Percentiles rank a stretch among this genome's conserved stretches.
These are phyloP conservation scores for Orestias chungarensis DNA, from an alignment of 2,797 vertebrate genomes.

Conservation along the genomic window DNA sequence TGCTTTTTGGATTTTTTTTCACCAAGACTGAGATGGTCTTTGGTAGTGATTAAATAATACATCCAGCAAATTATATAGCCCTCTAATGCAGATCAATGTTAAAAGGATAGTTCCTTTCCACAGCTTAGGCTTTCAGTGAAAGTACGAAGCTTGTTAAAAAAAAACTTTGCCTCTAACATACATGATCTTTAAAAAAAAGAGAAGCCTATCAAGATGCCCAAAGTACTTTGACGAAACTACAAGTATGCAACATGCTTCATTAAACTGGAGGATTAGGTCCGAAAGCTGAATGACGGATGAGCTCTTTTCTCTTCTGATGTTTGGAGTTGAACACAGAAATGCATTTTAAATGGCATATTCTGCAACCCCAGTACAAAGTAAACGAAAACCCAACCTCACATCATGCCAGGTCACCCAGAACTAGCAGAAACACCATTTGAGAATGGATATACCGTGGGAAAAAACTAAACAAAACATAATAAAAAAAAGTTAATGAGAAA, in stretches of 20 bases:
- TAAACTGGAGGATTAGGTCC: slow-evolving; percentile 5
- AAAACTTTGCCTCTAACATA: slow-evolving; percentile 26
- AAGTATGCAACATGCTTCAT: neutral
- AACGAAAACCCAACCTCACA: neutral
- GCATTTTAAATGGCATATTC: neutral
- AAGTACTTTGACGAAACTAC: neutral
- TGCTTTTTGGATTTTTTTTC: slow-evolving; percentile 7
- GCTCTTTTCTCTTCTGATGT: slow-evolving; percentile 11
- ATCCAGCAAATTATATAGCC: slow-evolving; percentile 13
- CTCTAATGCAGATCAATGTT: slow-evolving; percentile 5
- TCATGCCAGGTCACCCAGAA: slow-evolving; percentile 1
- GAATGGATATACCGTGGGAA: neutral
- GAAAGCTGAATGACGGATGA: slow-evolving; percentile 3
- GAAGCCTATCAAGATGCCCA: slow-evolving; percentile 10
- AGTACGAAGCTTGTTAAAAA: neutral
- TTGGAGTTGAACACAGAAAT: slow-evolving; percentile 7
- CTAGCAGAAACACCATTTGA: neutral
- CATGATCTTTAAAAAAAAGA: slow-evolving; percentile 45
- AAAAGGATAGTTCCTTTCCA: slow-evolving; percentile 20
- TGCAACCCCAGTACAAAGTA: neutral
- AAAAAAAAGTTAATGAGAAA: neutral
- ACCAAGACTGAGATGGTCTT: slow-evolving; percentile 24
- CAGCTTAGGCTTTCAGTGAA: slow-evolving; percentile 22
- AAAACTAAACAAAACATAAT: no score
- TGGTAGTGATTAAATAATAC: slow-evolving; percentile 42